Evolutionary conservation across 2,113 vertebrate genomes (phyloP), one percentile per base, ranked within the genome.

Genomic region (Sigmodon hispidus): DNA sequence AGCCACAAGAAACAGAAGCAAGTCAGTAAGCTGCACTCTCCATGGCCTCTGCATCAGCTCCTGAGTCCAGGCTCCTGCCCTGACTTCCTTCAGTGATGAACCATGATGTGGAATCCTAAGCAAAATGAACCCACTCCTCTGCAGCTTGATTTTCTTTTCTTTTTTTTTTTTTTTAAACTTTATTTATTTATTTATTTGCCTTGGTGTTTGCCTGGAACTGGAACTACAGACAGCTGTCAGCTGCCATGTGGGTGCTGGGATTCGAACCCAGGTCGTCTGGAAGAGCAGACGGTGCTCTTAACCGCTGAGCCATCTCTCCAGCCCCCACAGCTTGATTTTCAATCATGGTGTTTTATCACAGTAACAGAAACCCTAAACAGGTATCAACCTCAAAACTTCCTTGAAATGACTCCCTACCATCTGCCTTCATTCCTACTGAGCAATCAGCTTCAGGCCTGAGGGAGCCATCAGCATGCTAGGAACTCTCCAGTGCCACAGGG

Each of bases 401-500:
- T 36, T 26, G 1, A 29, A 55, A 36, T 0, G 7, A 57, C 7
- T 21, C 26, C 16, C 36, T 59, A 40, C 24, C 7, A 29, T 57
- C 79, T 65, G 36, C 34, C 26, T 2, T 8, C 0, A 3, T 0
- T 59, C 65, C 79, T 52, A 15, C 84, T 12, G 13, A 36, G 55
- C 0, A 87, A 34, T 70, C 0, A 1, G 52, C 13, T 43, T 55
- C 26, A 2, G 55, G n/a, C 10, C 31, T 59, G 43, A 57, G 45
- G 63, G 61, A 3, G 43, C 43, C 83, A 21, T 5, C 24, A 48
- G 12, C 73, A 45, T 4, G 15, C 43, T 22, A 15, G 52, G 34
- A 29, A 31, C 26, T 16, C 0, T 0, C n/a, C 12, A 12, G 70
- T 1, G 8, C 1, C 34, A 29, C 36, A 55, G 17, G 75, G 13